Conservation (phyloP, 2,888 invertebrate genomes). For the Scrobipalpa costella region DNA sequence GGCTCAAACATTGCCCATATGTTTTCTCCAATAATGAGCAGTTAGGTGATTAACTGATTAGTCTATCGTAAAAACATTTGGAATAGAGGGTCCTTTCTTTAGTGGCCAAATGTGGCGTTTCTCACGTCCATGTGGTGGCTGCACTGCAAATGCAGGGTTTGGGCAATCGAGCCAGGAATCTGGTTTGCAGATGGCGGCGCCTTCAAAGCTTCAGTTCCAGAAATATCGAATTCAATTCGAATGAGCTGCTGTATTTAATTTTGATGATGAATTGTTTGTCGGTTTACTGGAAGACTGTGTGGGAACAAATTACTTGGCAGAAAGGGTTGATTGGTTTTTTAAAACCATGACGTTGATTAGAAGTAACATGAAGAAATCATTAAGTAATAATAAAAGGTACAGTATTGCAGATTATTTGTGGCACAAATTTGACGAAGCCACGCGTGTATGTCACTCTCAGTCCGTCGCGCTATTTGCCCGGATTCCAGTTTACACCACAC, state of each 20-base stretch:
- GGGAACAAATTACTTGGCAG: slow-evolving; percentile 2
- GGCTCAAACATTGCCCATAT: slow-evolving; percentile 38
- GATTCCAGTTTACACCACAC: slow-evolving; percentile 7
- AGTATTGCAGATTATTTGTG: not conserved
- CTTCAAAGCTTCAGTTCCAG: slow-evolving; percentile 64
- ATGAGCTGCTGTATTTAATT: slow-evolving; percentile 26
- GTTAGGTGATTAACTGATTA: slow-evolving; percentile 25
- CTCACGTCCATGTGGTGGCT: slow-evolving; percentile 71
- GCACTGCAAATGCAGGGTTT: slow-evolving; percentile 61
- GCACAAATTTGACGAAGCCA: not conserved
- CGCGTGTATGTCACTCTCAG: slow-evolving; percentile 11
- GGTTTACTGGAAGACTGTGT: slow-evolving; percentile 4
- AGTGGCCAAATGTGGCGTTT: slow-evolving; percentile 60
- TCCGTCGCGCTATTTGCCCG: slow-evolving; percentile 8
- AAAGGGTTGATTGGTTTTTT: not conserved
- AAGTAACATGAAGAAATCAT: not conserved
- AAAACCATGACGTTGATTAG: too few relatives aligned
- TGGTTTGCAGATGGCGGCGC: slow-evolving; percentile 73
- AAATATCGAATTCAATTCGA: slow-evolving; percentile 48
- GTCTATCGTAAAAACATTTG: slow-evolving; percentile 28
- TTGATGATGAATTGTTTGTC: slow-evolving; percentile 23
- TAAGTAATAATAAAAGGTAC: not conserved
- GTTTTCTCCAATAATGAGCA: slow-evolving; percentile 33
- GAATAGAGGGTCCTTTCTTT: slow-evolving; percentile 52
- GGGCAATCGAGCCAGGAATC: slow-evolving; percentile 65